Percentiles rank a stretch among this genome's conserved stretches.
Evolutionary conservation across 2,888 invertebrate genomes (phyloP).

Genomic region (Agriopis marginaria): DNA sequence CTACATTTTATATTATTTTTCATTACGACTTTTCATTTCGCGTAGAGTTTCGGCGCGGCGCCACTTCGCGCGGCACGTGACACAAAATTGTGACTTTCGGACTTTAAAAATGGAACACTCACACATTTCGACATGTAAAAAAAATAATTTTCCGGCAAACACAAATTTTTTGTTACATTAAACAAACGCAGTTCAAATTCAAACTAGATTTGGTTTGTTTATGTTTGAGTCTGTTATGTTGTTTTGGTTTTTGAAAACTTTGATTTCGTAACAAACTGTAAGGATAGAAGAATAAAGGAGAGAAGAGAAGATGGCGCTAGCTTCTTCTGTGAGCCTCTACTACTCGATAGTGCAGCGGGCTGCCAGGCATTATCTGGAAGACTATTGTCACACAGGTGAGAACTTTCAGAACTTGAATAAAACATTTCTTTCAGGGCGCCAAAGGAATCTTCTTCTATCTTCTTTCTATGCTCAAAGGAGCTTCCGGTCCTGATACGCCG

Average conservation of each 20-base stretch:
- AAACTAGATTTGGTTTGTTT: conserved; percentile 74
- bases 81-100: conserved; percentile 83
- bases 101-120: conserved; percentile 71
- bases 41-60: conserved; percentile 83
- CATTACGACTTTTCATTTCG: conserved; percentile 85
- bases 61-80: conserved; percentile 76
- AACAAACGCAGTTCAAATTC: conserved; percentile 75
- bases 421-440: conserved; percentile 19
- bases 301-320: conserved; percentile 84
- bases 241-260: conserved; percentile 69
- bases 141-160: conserved; percentile 65
- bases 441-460: conserved; percentile 1
- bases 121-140: conserved; percentile 63
- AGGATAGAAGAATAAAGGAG: conserved; percentile 54
- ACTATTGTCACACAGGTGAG: conserved; percentile 89
- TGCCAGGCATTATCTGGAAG: conserved; percentile 89
- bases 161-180: conserved; percentile 51
- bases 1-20: conserved; percentile 80
- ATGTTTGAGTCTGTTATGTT: conserved; percentile 57
- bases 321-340: conserved; percentile 89
- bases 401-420: conserved; percentile 7
- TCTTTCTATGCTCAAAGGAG: neutral
- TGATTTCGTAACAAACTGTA: conserved; percentile 76
- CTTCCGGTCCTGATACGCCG: conserved; percentile 14
- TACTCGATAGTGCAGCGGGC: conserved; percentile 90